A percentile compares a stretch with the other conserved stretches of the same genome.
phyloP scores from a whole-genome alignment of 2,797 vertebrate genomes.

The Leptodactylus fallax region DNA sequence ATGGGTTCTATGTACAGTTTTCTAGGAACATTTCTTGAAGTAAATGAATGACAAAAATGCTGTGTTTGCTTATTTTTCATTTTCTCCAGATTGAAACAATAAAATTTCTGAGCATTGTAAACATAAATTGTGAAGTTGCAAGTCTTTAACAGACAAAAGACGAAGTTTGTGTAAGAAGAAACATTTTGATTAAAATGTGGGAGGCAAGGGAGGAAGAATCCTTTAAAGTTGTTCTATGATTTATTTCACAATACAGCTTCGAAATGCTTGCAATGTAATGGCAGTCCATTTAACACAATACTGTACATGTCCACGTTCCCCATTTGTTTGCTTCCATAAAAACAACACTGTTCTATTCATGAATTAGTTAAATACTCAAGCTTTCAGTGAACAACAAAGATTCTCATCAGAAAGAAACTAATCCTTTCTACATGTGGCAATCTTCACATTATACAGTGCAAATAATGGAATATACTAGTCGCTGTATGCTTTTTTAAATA shows the following conservation, averaged over 20 bases:
- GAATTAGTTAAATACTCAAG: slow-evolving; percentile 37
- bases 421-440: slow-evolving; percentile 51
- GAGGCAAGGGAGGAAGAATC: not conserved
- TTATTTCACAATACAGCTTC: slow-evolving; percentile 2
- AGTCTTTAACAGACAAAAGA: not conserved
- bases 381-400: slow-evolving; percentile 30
- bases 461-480: slow-evolving; percentile 33
- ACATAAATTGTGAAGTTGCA: slow-evolving; percentile 27
- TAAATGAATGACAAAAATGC: not conserved
- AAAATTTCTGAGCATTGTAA: slow-evolving; percentile 12
- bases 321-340: slow-evolving; percentile 15
- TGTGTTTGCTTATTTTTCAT: not conserved
- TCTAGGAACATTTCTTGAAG: not conserved
- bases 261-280: not conserved
- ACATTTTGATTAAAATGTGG: slow-evolving; percentile 35
- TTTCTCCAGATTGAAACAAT: not conserved
- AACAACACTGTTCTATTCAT: slow-evolving; percentile 30
- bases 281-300: slow-evolving; percentile 20
- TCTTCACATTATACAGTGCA: slow-evolving; percentile 48
- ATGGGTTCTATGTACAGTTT: not conserved
- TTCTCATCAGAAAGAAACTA: slow-evolving; percentile 37
- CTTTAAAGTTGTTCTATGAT: slow-evolving; percentile 16
- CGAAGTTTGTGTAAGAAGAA: slow-evolving; percentile 2
- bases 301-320: not conserved
- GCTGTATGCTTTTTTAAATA: slow-evolving; percentile 21